phyloP scores from a whole-genome alignment of 2,888 invertebrate species.

The Sphinx pinastri region DNA sequence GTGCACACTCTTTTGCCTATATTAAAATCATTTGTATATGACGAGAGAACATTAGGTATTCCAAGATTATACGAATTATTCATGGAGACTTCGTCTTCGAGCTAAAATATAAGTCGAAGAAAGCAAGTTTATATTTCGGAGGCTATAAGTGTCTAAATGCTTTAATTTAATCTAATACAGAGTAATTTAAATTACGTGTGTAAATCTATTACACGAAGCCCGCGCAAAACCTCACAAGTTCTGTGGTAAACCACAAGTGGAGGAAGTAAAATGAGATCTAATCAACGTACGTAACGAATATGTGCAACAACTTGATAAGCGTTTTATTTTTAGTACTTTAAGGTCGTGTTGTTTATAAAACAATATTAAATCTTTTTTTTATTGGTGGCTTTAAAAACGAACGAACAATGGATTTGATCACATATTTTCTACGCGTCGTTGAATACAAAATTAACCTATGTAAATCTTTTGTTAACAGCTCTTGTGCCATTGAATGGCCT shows the following conservation, averaged over 20 bases:
- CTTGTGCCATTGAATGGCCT: background rate
- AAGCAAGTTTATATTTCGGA: background rate
- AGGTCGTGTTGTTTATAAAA: constrained; percentile 26
- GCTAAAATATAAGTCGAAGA: constrained; percentile 22
- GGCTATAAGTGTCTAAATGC: background rate
- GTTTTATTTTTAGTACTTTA: constrained; percentile 1
- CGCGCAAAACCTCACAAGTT: constrained; percentile 43
- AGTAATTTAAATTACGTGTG: background rate
- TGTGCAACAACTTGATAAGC: constrained; percentile 6
- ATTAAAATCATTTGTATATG: constrained; percentile 17
- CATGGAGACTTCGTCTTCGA: constrained; percentile 8
- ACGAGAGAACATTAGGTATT: constrained; percentile 12
- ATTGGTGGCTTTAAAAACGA: constrained; percentile 2
- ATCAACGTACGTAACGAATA: constrained; percentile 37
- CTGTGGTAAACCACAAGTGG: constrained; percentile 55
- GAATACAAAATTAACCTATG: constrained; percentile 21
- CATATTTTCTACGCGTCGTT: background rate
- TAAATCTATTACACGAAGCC: constrained; percentile 12
- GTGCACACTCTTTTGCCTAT: constrained; percentile 3
- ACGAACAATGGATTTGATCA: constrained; percentile 1
- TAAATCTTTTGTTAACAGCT: constrained; percentile 12
- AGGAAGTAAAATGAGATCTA: constrained; percentile 57
- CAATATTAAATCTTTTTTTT: background rate
- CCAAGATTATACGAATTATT: constrained; percentile 21
- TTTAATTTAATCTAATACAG: background rate